Conservation (phyloP, 2,113 vertebrate genomes). For the Holacanthus passer region DNA sequence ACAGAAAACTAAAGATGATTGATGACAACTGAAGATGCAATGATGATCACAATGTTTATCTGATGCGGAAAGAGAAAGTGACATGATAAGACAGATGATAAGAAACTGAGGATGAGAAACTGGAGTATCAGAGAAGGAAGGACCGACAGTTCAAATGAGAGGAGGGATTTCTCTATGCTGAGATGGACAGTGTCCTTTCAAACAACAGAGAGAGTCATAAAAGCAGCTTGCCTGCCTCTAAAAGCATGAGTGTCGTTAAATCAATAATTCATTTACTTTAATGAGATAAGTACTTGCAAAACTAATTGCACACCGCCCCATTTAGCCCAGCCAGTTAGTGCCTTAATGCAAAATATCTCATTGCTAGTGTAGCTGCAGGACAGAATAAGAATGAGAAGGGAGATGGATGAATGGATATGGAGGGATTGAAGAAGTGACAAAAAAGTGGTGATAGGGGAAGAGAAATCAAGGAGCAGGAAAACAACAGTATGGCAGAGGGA, state of each 20-base stretch:
- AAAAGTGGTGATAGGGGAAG: slow-evolving; percentile 20
- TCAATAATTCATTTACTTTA: slow-evolving; percentile 99
- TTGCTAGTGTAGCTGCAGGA: slow-evolving; percentile 77
- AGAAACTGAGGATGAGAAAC: slow-evolving; percentile 14
- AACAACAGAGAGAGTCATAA: slow-evolving; percentile 84
- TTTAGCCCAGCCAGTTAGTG: slow-evolving; percentile 89
- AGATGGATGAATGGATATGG: slow-evolving; percentile 56
- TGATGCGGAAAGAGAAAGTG: neutral
- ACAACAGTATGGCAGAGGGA: slow-evolving; percentile 34
- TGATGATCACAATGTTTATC: slow-evolving; percentile 17
- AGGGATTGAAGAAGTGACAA: slow-evolving; percentile 45
- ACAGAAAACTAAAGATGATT: neutral
- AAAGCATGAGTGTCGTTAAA: slow-evolving; percentile 96
- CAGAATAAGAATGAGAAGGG: slow-evolving; percentile 63
- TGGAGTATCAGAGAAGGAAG: slow-evolving; percentile 6
- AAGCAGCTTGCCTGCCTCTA: slow-evolving; percentile 89
- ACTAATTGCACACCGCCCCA: slow-evolving; percentile 96
- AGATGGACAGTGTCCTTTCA: slow-evolving; percentile 78
- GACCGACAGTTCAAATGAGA: slow-evolving; percentile 47
- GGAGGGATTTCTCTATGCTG: slow-evolving; percentile 37
- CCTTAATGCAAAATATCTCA: slow-evolving; percentile 89
- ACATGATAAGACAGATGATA: slow-evolving; percentile 12
- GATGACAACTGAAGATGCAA: neutral
- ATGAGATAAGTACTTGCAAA: slow-evolving; percentile 98
- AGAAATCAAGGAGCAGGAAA: slow-evolving; percentile 51